Base-by-base conservation (phyloP, 2,113 vertebrate genomes). In the Colius striatus region DNA sequence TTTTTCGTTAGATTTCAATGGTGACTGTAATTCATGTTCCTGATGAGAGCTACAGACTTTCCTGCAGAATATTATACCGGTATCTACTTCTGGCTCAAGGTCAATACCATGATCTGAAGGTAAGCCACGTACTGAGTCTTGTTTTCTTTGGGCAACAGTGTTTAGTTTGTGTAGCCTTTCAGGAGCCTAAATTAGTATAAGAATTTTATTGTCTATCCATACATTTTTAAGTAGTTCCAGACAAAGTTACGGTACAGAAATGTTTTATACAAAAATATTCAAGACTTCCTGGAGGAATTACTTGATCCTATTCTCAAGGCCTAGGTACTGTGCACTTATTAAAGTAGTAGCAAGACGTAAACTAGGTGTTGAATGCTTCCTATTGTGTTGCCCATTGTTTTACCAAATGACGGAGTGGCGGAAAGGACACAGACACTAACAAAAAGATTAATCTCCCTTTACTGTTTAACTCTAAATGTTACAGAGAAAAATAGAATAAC, bases 51-150 rank as follows among this genome's bases (percentile, higher is more conserved):
- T 99, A 99, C 94, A 97, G 97, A 38, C 98, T 99, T 34, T 97
- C 99, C 88, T 98, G 98, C 60, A 98, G 99, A 88, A 97, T 99
- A 95, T 96, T 99, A 4, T 99, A 99, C 90, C 99, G 99, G 83
- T 99, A 99, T 97, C 98, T 99, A 16, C 98, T 99, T 77, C 98
- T 99, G 53, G 97, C 98, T 77, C 98, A 98, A 81, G 99, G 99
- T 66, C 98, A 98, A 97, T 98, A 99, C 97, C 99, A 98, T 29
- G 98, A 99, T 84, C 98, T 99, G 72, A 99, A 99, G 99, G 99
- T 99, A 98, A 77, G 93, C 45, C 67, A 3, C 4, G 0, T 54
- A 11, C 3, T 1, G 23, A 77, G 45, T 87, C 53, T 74, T 77
- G 41, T 75, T 86, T 87, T 41, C 3, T 66, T 73, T 71, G 47